Conservation (phyloP, 35 echinoderm and acorn worm genomes). For the Hemicentrotus pulcherrimus region DNA sequence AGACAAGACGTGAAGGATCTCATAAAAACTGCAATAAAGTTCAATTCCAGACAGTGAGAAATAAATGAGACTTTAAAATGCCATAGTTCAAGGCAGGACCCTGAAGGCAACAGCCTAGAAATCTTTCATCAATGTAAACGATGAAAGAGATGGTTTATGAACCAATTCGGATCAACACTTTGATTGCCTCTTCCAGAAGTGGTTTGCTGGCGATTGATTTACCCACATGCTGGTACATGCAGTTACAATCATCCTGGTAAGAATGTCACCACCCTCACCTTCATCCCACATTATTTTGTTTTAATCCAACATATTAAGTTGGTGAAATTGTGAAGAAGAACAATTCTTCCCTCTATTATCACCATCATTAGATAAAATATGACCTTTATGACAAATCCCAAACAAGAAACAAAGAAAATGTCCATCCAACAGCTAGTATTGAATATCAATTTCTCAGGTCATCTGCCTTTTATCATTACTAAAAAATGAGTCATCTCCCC, state of each 20-base stretch:
- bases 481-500: too few relatives aligned
- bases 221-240: too few relatives aligned
- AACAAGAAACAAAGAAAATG: too few relatives aligned
- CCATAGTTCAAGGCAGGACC: not conserved
- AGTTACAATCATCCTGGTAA: too few relatives aligned
- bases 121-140: not conserved
- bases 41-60: not conserved
- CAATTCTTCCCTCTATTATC: too few relatives aligned
- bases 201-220: not conserved
- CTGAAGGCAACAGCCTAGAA: not conserved
- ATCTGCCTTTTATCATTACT: too few relatives aligned
- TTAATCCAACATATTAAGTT: not conserved
- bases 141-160: not conserved
- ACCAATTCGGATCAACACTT: not conserved
- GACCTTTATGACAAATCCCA: too few relatives aligned
- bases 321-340: too few relatives aligned
- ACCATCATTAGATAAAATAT: too few relatives aligned
- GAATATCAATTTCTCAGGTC: too few relatives aligned
- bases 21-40: slow-evolving; percentile 13
- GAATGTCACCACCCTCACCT: not conserved
- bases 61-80: not conserved
- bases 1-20: not conserved
- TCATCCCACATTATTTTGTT: not conserved
- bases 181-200: not conserved
- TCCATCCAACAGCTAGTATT: too few relatives aligned